These are phyloP conservation scores for Odontocolon sp. DNA, from an alignment of 2,888 invertebrate species.

Conservation along the genomic window DNA sequence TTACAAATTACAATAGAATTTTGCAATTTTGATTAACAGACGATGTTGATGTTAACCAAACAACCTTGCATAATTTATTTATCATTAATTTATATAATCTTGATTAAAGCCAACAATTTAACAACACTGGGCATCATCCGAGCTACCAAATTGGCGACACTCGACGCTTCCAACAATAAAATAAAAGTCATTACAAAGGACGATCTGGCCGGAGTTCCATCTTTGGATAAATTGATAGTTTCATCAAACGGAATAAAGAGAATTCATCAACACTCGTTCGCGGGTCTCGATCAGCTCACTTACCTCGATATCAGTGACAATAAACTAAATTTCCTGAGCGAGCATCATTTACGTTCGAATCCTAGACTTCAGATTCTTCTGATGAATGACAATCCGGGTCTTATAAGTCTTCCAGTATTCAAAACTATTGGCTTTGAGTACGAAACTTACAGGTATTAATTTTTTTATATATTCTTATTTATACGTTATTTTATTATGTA, in stretches of 20 bases:
- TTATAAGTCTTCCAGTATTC: conserved; percentile 87
- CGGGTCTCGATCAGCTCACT: conserved; percentile 85
- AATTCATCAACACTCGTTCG: conserved; percentile 87
- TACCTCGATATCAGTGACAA: conserved; percentile 89
- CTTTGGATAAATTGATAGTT: conserved; percentile 86
- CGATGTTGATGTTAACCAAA: too few species aligned
- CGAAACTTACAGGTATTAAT: conserved; percentile 72
- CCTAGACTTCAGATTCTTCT: conserved; percentile 86
- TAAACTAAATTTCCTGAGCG: conserved; percentile 85
- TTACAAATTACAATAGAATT: too few species aligned
- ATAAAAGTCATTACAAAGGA: conserved; percentile 86
- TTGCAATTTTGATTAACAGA: too few species aligned
- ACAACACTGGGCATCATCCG: not conserved
- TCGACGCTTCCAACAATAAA: conserved; percentile 87
- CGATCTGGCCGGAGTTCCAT: conserved; percentile 85
- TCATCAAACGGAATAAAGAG: conserved; percentile 87
- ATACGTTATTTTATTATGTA: not conserved
- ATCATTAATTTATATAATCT: too few species aligned
- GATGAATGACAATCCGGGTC: conserved; percentile 87
- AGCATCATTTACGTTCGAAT: conserved; percentile 87
- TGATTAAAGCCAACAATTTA: not conserved
- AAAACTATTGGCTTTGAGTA: conserved; percentile 82
- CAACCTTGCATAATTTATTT: conserved; percentile 85
- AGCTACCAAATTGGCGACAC: conserved; percentile 84
- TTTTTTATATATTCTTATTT: not conserved